These are phyloP conservation scores for Oophaga pumilio DNA, from an alignment of 2,113 vertebrate species.

Conservation along the genomic window DNA sequence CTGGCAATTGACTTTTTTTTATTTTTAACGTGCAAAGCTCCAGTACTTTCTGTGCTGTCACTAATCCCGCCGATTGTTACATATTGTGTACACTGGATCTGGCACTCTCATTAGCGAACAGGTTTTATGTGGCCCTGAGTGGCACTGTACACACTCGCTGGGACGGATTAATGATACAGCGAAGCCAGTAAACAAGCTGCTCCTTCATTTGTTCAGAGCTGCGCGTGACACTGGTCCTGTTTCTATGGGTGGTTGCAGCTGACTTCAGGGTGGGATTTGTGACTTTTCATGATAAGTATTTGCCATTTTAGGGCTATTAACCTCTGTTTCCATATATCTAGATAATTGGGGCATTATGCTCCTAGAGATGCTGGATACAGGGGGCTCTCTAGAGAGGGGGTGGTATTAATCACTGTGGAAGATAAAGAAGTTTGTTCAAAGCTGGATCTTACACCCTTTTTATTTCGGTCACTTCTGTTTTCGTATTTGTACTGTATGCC, in stretches of 20 bases:
- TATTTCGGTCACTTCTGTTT: not conserved
- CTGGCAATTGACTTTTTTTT: no score
- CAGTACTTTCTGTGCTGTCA: not conserved
- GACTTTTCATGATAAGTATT: no score
- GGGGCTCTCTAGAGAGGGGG: not conserved
- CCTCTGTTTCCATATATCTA: no score
- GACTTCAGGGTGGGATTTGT: no score
- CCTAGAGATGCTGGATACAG: no score
- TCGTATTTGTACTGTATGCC: not conserved
- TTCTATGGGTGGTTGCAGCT: not conserved
- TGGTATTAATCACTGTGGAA: not conserved
- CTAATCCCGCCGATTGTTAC: not conserved
- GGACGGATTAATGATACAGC: not conserved
- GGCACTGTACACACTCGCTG: not conserved
- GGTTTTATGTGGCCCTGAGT: not conserved
- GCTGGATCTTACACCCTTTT: not conserved
- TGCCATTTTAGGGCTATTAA: no score
- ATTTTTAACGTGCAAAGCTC: not conserved
- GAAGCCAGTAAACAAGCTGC: not conserved
- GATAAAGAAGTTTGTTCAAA: not conserved
- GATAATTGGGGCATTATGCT: no score
- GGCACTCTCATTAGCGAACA: not conserved
- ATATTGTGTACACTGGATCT: not conserved
- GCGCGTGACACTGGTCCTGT: not conserved
- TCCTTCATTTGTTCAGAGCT: conserved; percentile 14